phyloP scores from a whole-genome alignment of 1,140 invertebrate genomes.

The Drosophila tropicalis region DNA sequence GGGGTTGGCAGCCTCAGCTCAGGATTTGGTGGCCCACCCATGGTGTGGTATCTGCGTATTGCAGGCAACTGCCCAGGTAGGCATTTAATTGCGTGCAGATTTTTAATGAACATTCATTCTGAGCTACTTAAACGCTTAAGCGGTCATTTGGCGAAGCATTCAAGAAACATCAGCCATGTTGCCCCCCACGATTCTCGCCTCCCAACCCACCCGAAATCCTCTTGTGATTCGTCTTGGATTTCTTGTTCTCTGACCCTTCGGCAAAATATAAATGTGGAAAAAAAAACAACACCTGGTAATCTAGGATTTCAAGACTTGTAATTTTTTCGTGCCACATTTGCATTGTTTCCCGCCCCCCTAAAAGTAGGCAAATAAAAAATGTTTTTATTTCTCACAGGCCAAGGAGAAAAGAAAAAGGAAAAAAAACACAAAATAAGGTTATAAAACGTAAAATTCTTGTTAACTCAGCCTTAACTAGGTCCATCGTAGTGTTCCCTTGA shows the following conservation, averaged over 20 bases:
- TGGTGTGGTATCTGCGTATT: background rate
- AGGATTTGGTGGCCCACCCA: slow-evolving; percentile 10
- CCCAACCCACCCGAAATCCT: too few relatives aligned
- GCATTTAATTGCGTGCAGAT: slow-evolving; percentile 50
- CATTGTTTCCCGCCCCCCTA: background rate
- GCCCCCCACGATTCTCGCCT: background rate
- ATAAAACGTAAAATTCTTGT: background rate
- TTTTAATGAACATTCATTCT: slow-evolving; percentile 63
- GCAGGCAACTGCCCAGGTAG: slow-evolving; percentile 19
- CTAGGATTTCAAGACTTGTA: background rate
- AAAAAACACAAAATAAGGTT: background rate
- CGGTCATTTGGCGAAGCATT: slow-evolving; percentile 24
- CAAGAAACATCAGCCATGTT: background rate
- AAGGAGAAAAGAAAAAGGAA: background rate
- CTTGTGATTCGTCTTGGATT: too few relatives aligned
- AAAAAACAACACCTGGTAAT: background rate
- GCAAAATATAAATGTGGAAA: background rate
- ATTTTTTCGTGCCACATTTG: background rate
- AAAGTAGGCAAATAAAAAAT: slow-evolving; percentile 1
- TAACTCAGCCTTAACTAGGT: background rate
- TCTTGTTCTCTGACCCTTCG: background rate
- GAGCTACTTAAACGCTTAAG: slow-evolving; percentile 64
- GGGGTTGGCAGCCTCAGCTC: background rate
- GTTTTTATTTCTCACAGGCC: background rate
- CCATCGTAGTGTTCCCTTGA: background rate